Conservation (phyloP, 2,797 vertebrate species). For the Enteromius radiatus region DNA sequence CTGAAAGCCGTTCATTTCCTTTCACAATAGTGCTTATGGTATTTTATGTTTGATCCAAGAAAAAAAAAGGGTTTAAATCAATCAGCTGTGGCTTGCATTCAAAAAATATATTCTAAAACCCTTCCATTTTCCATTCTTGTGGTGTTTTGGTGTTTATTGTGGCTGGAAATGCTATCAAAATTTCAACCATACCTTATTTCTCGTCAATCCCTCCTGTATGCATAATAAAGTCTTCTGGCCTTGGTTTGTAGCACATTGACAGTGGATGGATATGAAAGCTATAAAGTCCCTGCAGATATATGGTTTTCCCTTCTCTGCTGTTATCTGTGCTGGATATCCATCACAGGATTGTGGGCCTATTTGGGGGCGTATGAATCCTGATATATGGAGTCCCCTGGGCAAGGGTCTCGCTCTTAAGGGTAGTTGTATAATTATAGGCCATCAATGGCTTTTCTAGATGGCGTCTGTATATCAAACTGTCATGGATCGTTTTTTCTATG, state of each 20-base stretch:
- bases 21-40: not conserved
- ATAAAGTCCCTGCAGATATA: constrained; percentile 35
- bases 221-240: constrained; percentile 54
- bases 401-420: constrained; percentile 36
- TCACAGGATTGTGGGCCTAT: constrained; percentile 31
- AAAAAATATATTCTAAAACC: not conserved
- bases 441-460: constrained; percentile 43
- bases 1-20: not conserved
- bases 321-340: constrained; percentile 48
- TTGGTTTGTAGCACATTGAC: constrained; percentile 48
- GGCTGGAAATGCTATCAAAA: constrained; percentile 12
- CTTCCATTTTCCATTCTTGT: not conserved
- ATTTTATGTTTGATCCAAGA: not conserved
- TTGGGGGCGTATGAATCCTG: constrained; percentile 38
- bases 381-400: constrained; percentile 31
- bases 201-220: constrained; percentile 31
- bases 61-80: constrained; percentile 1
- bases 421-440: constrained; percentile 51
- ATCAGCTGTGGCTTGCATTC: not conserved
- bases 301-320: constrained; percentile 38
- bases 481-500: constrained; percentile 34
- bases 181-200: constrained; percentile 15
- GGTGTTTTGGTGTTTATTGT: not conserved
- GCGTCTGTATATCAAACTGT: constrained; percentile 52
- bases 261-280: constrained; percentile 49